phyloP scores from a whole-genome alignment of 2,888 invertebrate genomes.

The Athalia cordata region DNA sequence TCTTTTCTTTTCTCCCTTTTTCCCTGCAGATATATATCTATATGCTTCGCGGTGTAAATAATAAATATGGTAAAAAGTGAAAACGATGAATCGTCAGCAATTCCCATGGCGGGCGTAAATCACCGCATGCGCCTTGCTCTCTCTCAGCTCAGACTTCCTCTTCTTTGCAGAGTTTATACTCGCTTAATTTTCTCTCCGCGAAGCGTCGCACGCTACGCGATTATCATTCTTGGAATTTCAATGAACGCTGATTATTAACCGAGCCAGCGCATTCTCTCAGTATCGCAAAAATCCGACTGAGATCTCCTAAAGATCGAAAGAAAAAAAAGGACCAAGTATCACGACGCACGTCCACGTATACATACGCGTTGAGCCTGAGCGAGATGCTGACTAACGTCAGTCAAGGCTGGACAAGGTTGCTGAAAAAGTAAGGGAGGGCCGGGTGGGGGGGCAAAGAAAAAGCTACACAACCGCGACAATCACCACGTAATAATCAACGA shows the following conservation, averaged over 20 bases:
- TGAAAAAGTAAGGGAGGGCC: too few species aligned
- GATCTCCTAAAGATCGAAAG: slow-evolving; percentile 50
- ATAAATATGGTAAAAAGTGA: slow-evolving; percentile 44
- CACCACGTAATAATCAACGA: too few species aligned
- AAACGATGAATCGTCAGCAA: slow-evolving; percentile 49
- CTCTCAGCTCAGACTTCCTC: slow-evolving; percentile 32
- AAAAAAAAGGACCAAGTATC: too few species aligned
- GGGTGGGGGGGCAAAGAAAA: too few species aligned
- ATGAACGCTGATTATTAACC: slow-evolving; percentile 8
- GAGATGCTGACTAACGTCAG: slow-evolving; percentile 13
- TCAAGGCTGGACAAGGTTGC: not conserved
- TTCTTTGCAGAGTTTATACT: not conserved
- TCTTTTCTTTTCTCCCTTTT: not conserved
- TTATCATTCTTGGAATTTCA: not conserved
- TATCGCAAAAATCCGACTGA: slow-evolving; percentile 51
- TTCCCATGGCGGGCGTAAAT: slow-evolving; percentile 3
- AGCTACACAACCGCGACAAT: too few species aligned
- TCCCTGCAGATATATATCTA: not conserved
- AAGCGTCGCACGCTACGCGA: not conserved
- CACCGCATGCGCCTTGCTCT: slow-evolving; percentile 21
- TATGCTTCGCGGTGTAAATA: not conserved
- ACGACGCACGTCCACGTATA: too few species aligned
- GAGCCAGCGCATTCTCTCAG: slow-evolving; percentile 42
- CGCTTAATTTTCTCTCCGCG: too few species aligned
- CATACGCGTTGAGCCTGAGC: slow-evolving; percentile 39